phyloP scores from a whole-genome alignment of 1,140 invertebrate genomes.

The Pogonus chalceus region DNA sequence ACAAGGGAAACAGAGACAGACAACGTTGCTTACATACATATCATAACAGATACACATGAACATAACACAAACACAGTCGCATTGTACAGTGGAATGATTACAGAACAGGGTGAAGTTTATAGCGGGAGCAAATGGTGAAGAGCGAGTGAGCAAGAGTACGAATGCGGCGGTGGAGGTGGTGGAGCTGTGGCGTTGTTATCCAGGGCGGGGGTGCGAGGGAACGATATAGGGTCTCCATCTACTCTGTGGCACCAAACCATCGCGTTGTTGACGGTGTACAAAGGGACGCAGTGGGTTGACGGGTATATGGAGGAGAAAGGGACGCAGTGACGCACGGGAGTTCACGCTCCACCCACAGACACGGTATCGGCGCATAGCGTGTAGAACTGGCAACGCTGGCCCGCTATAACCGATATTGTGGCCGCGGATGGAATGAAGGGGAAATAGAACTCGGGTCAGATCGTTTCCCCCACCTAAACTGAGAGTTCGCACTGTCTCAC shows the following conservation, averaged over 20 bases:
- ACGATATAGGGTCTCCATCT: background rate
- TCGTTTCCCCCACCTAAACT: conserved; percentile 23
- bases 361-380: conserved; percentile 23
- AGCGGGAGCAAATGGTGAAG: background rate
- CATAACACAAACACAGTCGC: too few relatives aligned
- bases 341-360: conserved; percentile 9
- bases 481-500: conserved; percentile 15
- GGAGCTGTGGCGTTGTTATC: background rate
- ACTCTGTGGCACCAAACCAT: too few relatives aligned
- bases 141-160: background rate
- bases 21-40: background rate
- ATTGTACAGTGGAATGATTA: too few relatives aligned
- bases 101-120: too few relatives aligned
- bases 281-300: too few relatives aligned
- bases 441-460: conserved; percentile 30
- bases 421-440: conserved; percentile 31
- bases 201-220: background rate
- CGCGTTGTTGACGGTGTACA: background rate
- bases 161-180: background rate
- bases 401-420: conserved; percentile 34
- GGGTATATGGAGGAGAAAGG: too few relatives aligned
- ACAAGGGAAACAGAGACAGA: background rate
- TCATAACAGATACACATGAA: too few relatives aligned
- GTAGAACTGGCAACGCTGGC: conserved; percentile 24
- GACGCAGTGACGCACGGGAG: too few relatives aligned